Conservation (phyloP, 2,797 vertebrate species). For the Vultur gryphus region DNA sequence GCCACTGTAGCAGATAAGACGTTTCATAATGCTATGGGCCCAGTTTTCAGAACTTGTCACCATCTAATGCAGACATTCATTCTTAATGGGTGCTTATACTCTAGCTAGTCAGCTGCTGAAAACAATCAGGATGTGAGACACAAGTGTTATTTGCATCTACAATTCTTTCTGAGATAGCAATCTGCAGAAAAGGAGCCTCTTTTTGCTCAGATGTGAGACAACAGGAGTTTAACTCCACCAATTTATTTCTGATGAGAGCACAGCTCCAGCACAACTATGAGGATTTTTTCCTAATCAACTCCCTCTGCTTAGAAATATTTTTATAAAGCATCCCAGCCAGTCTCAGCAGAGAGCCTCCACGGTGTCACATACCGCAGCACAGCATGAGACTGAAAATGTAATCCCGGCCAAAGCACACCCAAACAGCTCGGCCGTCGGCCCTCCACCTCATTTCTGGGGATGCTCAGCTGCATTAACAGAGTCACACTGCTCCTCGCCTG, state of each 20-base stretch:
- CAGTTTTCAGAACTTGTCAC: not conserved
- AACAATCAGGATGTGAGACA: not conserved
- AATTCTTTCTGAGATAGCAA: not conserved
- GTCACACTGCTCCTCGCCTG: not conserved
- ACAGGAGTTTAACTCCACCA: not conserved
- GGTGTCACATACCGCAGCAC: not conserved
- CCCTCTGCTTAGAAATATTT: not conserved
- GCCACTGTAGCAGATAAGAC: not conserved
- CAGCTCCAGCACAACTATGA: not conserved
- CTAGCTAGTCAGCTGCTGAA: not conserved
- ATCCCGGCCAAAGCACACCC: not conserved
- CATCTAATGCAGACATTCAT: not conserved
- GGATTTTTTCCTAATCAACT: not conserved
- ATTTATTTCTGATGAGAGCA: not conserved
- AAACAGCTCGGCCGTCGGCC: not conserved
- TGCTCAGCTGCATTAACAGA: not conserved
- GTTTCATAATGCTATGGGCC: not conserved
- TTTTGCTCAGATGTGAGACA: not conserved
- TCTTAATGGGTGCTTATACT: not conserved
- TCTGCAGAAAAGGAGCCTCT: not conserved
- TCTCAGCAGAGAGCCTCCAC: not conserved
- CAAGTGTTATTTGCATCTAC: not conserved
- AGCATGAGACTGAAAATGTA: not conserved
- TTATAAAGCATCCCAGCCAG: not conserved
- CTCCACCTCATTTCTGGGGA: too few species aligned